Evolutionary conservation across 2,888 invertebrate genomes (phyloP), one percentile per base, ranked within the genome.

Genomic region (Caenorhabditis panamensis): DNA sequence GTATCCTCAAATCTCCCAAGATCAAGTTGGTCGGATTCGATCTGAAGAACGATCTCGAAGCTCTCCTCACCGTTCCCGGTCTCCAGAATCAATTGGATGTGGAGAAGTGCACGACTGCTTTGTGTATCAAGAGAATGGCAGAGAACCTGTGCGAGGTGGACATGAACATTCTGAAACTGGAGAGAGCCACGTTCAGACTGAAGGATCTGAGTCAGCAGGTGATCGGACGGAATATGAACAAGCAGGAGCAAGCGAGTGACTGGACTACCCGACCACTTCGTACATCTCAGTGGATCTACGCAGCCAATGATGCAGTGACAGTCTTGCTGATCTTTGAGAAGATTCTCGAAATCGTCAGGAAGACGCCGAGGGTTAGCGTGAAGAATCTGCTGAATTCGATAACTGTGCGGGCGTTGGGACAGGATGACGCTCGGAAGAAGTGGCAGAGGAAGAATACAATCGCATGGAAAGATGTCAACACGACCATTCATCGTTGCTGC

Each of bases 221-320:
- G 9, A 22, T 76, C 0, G 63, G 69, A 5, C 24, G 61, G 8
- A 26, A 20, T 11, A 44, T 85, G 53, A 78, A 82, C 59, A 85
- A 85, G 58, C 26, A 63, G 26, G 82, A 85, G 54, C 85, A 84
- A 69, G 62, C 51, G 18, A 75, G 81, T 49, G 71, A 81, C 54
- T 85, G 85, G 85, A 64, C 63, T 22, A 44, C 20, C 24, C 51
- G 85, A 2, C 85, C 85, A 13, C 68, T 85, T 26, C 54, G 82
- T 41, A 72, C 44, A 16, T 49, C 49, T 13, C 85, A 85, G 58
- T 59, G 82, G 5, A 24, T 68, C 0, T 85, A 85, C 67, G 85
- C 85, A 1, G 82, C 84, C n/a, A 64, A 77, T 64, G 85, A 85
- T 72, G 81, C 83, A 11, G 75, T 76, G 8, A 61, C 78, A 0